These are phyloP conservation scores for Calycopis cecrops DNA, from an alignment of 1,140 invertebrate species.

Conservation along the genomic window DNA sequence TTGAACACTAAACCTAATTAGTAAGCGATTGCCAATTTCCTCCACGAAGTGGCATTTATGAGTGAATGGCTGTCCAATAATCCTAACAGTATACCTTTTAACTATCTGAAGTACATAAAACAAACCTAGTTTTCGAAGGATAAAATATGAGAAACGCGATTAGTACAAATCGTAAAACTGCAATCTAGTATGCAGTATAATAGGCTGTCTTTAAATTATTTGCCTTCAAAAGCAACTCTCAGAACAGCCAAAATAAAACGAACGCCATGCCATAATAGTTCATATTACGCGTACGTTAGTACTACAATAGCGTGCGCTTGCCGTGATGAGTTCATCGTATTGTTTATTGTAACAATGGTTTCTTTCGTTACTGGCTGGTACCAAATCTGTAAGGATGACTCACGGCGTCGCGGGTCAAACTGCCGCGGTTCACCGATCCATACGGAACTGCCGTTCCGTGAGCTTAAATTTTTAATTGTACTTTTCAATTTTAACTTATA, in stretches of 20 bases:
- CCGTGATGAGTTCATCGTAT: constrained; percentile 8
- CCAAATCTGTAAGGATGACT: constrained; percentile 51
- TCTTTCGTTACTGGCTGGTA: constrained; percentile 42
- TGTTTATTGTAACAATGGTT: constrained; percentile 29
- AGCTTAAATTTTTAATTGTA: background rate
- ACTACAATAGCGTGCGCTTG: background rate
- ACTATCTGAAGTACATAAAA: no score
- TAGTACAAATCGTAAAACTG: background rate
- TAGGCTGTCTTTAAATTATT: constrained; percentile 5
- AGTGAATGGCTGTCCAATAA: no score
- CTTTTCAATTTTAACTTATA: no score
- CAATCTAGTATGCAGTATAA: background rate
- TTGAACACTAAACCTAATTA: no score
- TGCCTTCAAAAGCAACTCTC: background rate
- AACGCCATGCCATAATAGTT: background rate
- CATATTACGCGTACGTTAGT: background rate
- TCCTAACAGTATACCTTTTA: no score
- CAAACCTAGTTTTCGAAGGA: no score
- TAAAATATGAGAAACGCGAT: no score
- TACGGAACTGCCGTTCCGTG: constrained; percentile 14
- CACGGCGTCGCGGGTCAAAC: constrained; percentile 42
- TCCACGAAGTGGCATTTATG: no score
- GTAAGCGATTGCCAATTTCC: no score
- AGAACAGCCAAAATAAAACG: background rate
- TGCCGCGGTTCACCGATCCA: constrained; percentile 38